Base-by-base conservation (phyloP, 2,113 vertebrate genomes). In the Pelusios castaneus region DNA sequence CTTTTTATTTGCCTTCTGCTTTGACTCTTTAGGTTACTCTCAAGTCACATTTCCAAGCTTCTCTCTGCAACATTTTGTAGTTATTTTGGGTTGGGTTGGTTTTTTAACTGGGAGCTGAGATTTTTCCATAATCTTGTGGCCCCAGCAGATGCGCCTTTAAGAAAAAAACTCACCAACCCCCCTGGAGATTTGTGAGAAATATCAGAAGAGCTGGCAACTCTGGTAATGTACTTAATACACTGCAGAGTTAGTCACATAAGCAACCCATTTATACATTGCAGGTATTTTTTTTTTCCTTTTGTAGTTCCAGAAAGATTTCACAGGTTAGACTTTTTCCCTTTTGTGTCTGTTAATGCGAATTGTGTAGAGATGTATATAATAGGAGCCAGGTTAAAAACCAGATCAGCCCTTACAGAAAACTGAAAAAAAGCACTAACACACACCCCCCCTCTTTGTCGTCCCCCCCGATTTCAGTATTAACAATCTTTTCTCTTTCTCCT, bases 401-500 rank as follows among this genome's bases (percentile, higher is more conserved):
- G 60, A 2, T 47, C 67, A 29, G 1, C 3, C 8, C 1, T 80
- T 85, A 16, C 31, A 38, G 24, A 84, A 3, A 2, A 17, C 41
- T 31, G 58, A n/a, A 27, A 56, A 89, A 49, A 1, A 34, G n/a
- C n/a, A n/a, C n/a, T n/a, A n/a, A n/a, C n/a, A n/a, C n/a, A n/a
- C n/a, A n/a, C n/a, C n/a, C n/a, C n/a, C n/a, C n/a, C n/a, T n/a
- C n/a, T n/a, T n/a, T n/a, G n/a, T n/a, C n/a, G n/a, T n/a, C 14
- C 81, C 85, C 11, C 1, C 0, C 56, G 7, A n/a, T n/a, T n/a
- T 21, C 0, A 0, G 41, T 60, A 63, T 75, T 84, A 13, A 77
- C 49, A 4, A 58, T 2, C 0, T 38, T 6, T 2, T 2, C 9
- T 25, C 0, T 41, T 17, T 8, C 24, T 84, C 45, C 5, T 1